Base-by-base conservation (phyloP, 2,797 vertebrate genomes). In the Melanotaenia parkinsoni region DNA sequence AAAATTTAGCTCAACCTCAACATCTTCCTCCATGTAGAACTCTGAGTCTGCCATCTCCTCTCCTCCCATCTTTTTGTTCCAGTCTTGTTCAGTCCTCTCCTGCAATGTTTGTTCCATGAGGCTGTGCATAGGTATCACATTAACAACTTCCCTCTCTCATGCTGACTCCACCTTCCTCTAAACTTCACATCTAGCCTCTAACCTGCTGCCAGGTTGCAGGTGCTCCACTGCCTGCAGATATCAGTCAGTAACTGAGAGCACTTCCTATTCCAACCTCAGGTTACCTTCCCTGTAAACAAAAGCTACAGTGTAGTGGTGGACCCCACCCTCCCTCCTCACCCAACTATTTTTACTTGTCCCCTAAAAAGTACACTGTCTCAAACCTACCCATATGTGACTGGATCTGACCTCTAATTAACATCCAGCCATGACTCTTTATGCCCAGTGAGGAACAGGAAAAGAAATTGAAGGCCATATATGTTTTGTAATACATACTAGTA, bases 211-310 rank as follows among this genome's bases (percentile, higher is more conserved):
- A 28, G 76, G 74, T 75, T 85, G 75, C 83, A 91, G 90, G 86
- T 92, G 90, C 72, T 74, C 66, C 71, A 78, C 82, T 80, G 81
- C 80, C 88, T 70, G 56, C 70, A 84, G 63, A 70, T 30, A 8
- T 76, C 86, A 81, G 79, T 82, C 67, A 81, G 71, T 83, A 61
- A 86, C 71, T 84, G 73, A 14, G 68, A 22, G 79, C 64, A 88
- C 87, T 91, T 92, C 87, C 88, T 89, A 26, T 38, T 86, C 33
- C 81, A 72, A 90, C 86, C 89, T 92, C 89, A 69, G 89, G 89
- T 93, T 92, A 92, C 91, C 45, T 76, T 74, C 30, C 71, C 56
- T 53, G 70, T 45, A 85, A 73, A 94, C 93, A 94, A 94, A 93
- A 90, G 93, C 83, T 20, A 71, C 85, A 89, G 86, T 93, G 88